Conservation (phyloP, 2,888 invertebrate species). For the Hypomecis punctinalis region DNA sequence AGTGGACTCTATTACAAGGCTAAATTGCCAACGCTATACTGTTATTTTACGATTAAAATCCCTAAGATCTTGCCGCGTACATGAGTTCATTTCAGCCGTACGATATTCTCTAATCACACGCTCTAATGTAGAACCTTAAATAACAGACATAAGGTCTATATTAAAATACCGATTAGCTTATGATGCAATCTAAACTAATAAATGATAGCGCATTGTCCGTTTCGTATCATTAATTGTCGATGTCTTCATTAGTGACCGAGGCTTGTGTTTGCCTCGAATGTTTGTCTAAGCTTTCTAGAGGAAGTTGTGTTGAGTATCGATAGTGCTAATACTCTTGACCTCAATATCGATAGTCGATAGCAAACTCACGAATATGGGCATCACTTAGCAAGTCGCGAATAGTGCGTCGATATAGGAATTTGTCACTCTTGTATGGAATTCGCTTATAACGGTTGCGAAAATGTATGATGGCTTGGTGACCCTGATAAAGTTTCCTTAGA, state of each 20-base stretch:
- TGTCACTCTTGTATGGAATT: constrained; percentile 29
- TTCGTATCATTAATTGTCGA: constrained; percentile 59
- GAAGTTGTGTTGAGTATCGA: constrained; percentile 59
- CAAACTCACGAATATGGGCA: constrained; percentile 37
- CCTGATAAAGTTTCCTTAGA: background rate
- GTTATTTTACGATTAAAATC: constrained; percentile 34
- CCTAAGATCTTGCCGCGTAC: constrained; percentile 44
- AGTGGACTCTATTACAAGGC: too few relatives aligned
- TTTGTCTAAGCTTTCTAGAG: constrained; percentile 75
- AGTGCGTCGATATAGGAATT: constrained; percentile 14
- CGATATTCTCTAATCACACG: constrained; percentile 26
- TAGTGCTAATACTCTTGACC: constrained; percentile 73
- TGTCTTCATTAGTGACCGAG: constrained; percentile 65
- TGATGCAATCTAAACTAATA: constrained; percentile 54
- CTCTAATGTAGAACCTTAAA: constrained; percentile 26
- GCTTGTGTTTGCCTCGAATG: constrained; percentile 53
- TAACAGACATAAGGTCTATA: constrained; percentile 17
- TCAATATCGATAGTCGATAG: constrained; percentile 55
- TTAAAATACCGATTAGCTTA: background rate
- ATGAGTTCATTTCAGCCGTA: constrained; percentile 41
- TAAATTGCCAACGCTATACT: constrained; percentile 8
- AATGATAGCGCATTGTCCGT: constrained; percentile 55
- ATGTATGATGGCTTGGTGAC: constrained; percentile 8
- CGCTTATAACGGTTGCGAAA: constrained; percentile 14
- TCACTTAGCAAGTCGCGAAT: constrained; percentile 49